Percentiles rank a stretch among this genome's conserved stretches.
Conservation (phyloP, 1,140 invertebrate species). For the Bactericera cockerelli region DNA sequence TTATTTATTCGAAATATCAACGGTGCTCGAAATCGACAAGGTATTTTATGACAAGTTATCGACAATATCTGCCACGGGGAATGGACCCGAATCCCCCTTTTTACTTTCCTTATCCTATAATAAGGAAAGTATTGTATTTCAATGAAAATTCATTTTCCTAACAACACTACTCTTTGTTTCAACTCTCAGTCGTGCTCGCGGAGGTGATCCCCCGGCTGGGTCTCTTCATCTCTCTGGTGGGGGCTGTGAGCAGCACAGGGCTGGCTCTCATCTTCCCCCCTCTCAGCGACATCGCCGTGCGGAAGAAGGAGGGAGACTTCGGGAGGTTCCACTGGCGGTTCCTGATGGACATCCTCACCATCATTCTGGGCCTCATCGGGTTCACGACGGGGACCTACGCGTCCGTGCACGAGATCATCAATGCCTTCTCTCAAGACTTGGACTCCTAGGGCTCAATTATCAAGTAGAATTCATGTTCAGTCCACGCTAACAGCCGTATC, state of each 20-base stretch:
- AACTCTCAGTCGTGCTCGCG: constrained; percentile 51
- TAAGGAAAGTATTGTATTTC: no score
- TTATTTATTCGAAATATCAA: no score
- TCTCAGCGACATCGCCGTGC: constrained; percentile 28
- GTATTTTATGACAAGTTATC: no score
- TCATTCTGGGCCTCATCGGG: constrained; percentile 13
- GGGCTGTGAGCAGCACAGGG: constrained; percentile 71
- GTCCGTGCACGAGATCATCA: constrained; percentile 14
- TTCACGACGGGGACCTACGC: constrained; percentile 15
- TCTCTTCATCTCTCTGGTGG: constrained; percentile 77
- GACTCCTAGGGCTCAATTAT: constrained; percentile 7
- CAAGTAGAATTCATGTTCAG: no score
- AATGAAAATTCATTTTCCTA: no score
- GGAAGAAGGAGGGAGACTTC: constrained; percentile 15
- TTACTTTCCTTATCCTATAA: no score
- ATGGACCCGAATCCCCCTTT: no score
- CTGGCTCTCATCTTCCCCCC: constrained; percentile 79
- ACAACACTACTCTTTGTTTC: constrained; percentile 12
- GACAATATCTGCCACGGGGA: no score
- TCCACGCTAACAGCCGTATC: no score
- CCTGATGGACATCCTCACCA: constrained; percentile 14
- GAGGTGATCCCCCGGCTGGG: constrained; percentile 66
- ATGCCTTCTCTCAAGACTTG: constrained; percentile 14
- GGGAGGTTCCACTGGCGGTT: constrained; percentile 13
- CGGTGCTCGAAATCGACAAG: no score